Base-by-base conservation (phyloP, 1,140 invertebrate genomes). In the Drosophila asahinai region DNA sequence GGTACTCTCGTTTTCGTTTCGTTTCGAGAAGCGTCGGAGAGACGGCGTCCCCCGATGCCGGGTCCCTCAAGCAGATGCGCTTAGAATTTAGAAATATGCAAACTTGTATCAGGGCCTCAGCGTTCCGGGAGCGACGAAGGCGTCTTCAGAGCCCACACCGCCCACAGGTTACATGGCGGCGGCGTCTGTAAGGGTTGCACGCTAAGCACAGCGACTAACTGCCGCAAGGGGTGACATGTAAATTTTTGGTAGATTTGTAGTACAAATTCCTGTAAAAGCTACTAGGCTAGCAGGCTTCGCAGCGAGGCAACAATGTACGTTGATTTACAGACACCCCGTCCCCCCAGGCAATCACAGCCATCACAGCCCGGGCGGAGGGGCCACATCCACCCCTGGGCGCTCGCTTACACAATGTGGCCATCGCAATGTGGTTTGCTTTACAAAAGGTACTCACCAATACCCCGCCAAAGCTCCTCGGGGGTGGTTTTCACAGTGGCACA, bases 81-180 rank as follows among this genome's bases (percentile, higher is more conserved):
- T 89, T 89, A 89, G 84, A 89, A 89, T 90, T 89, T 89, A 89
- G 84, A 89, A 89, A 89, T 89, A 89, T 89, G 84, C 84, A 89
- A 89, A 89, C 84, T 89, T 89, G 78, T 89, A 89, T 87, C 83
- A 89, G 84, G 84, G 57, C 45, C 74, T n/a, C 84, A 89, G 84
- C 84, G 78, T 52, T 48, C n/a, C 30, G 30, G 65, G 47, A 54
- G 62, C 77, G 73, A 27, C 17, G 64, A 43, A 51, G 55, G 64
- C 57, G 48, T 67, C 48, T 55, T 54, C 27, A 22, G 27, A 63
- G 48, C 65, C 22, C 42, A 17, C 14, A 5, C 48, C 55, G 22
- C 42, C 33, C 40, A 47, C 33, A 36, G 17, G 58, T 60, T 62
- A 75, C 80, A 78, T 52, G 49, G 49, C 15, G 15, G 47, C 54